Conservation (phyloP, 2,888 invertebrate species). For the Gastrophysa polygoni region DNA sequence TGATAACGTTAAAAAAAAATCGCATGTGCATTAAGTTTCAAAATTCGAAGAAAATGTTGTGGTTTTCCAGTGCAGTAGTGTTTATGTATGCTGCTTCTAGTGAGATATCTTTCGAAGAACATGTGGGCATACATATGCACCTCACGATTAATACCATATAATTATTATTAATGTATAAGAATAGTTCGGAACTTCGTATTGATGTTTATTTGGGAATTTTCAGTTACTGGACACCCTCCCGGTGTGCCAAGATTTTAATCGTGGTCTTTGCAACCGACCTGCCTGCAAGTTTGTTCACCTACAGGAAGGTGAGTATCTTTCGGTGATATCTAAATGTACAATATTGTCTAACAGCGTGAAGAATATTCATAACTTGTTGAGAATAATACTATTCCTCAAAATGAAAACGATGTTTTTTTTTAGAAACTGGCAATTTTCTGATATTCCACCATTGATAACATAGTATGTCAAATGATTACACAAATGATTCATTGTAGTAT, state of each 20-base stretch:
- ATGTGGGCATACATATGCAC: conserved; percentile 50
- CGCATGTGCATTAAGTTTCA: conserved; percentile 49
- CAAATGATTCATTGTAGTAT: too few relatives aligned
- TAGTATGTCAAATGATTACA: too few relatives aligned
- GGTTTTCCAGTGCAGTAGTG: conserved; percentile 45
- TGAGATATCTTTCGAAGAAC: conserved; percentile 14
- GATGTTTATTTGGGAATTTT: conserved; percentile 58
- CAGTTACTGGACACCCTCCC: conserved; percentile 99
- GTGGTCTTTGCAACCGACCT: conserved; percentile 93
- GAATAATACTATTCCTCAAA: too few relatives aligned
- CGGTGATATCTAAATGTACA: too few relatives aligned
- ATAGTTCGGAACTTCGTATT: conserved; percentile 19
- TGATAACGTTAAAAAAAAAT: conserved; percentile 36
- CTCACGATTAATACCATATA: conserved; percentile 11
- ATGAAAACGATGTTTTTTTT: too few relatives aligned
- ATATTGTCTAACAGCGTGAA: too few relatives aligned
- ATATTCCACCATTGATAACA: too few relatives aligned
- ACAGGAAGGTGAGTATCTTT: conserved; percentile 76
- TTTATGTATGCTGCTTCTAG: conserved; percentile 52
- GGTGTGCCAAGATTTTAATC: conserved; percentile 99
- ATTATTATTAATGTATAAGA: conserved; percentile 6
- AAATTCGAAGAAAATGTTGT: conserved; percentile 40
- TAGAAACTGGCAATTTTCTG: too few relatives aligned
- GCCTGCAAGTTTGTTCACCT: conserved; percentile 99
- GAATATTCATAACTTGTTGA: too few relatives aligned